Evolutionary conservation across 2,888 invertebrate genomes (phyloP).

Genomic region (Drosophila aldrichi): DNA sequence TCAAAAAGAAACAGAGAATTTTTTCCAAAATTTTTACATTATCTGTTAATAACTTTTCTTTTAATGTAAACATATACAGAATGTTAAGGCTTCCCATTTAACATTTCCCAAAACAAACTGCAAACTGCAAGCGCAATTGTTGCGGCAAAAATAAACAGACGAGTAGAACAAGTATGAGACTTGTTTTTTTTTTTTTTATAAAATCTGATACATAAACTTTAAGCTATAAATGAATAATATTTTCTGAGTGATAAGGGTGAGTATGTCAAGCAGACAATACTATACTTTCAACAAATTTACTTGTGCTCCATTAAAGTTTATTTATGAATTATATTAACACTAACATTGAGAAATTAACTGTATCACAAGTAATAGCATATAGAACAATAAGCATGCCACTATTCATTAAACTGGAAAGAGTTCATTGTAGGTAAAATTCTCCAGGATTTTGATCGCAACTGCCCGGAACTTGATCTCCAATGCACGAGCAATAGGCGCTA

Average conservation of each 20-base stretch:
- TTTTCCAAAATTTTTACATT: not conserved
- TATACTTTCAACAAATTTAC: not conserved
- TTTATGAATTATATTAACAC: conserved; percentile 52
- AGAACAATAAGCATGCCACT: conserved; percentile 19
- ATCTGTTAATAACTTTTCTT: conserved; percentile 16
- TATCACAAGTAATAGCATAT: conserved; percentile 64
- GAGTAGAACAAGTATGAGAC: not conserved
- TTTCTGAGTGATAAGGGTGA: not conserved
- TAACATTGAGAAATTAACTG: conserved; percentile 63
- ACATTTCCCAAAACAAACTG: conserved; percentile 24
- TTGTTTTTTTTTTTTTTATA: not conserved
- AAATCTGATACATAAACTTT: no score
- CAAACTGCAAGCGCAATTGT: not conserved
- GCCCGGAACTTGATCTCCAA: conserved; percentile 87
- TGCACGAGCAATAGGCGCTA: conserved; percentile 89
- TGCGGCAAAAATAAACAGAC: not conserved
- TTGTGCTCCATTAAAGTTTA: conserved; percentile 47
- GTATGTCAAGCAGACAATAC: not conserved
- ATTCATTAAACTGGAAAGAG: conserved; percentile 86
- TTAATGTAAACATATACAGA: not conserved
- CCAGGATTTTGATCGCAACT: conserved; percentile 87
- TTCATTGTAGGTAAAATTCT: conserved; percentile 87
- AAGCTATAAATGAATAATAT: no score
- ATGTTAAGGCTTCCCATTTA: not conserved
- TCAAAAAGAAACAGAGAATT: not conserved